Evolutionary conservation across 2,888 invertebrate species (phyloP).

Genomic region (Epinotia demarniana): DNA sequence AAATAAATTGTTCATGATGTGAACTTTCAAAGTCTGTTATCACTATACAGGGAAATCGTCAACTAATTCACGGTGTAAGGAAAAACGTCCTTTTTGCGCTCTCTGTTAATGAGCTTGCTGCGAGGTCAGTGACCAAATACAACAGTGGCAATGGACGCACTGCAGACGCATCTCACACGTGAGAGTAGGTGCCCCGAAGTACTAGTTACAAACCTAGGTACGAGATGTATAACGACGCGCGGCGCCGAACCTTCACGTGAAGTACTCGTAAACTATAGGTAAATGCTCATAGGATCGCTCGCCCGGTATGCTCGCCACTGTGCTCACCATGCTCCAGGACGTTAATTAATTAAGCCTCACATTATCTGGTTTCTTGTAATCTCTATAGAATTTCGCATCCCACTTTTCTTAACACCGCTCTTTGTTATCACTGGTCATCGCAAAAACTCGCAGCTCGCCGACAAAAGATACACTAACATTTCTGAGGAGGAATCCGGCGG

Average conservation of each 20-base stretch:
- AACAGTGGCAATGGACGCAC: neutral
- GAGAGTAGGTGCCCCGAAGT: neutral
- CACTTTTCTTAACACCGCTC: conserved; percentile 72
- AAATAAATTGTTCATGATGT: too few relatives aligned
- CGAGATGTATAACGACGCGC: neutral
- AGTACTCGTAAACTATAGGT: neutral
- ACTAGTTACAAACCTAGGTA: neutral
- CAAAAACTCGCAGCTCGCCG: conserved; percentile 80
- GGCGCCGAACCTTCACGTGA: neutral
- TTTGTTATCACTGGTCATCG: conserved; percentile 81
- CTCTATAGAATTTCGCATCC: conserved; percentile 69
- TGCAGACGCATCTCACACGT: neutral
- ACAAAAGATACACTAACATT: conserved; percentile 81
- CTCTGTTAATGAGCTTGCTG: neutral
- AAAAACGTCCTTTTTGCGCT: neutral
- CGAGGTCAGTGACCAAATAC: neutral
- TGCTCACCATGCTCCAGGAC: conserved; percentile 51
- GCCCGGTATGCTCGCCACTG: neutral
- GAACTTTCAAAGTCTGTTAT: too few relatives aligned
- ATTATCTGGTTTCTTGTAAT: conserved; percentile 69
- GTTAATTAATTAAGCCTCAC: conserved; percentile 69
- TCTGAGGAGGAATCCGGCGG: conserved; percentile 75
- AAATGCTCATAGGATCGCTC: conserved; percentile 14
- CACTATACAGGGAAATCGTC: too few relatives aligned
- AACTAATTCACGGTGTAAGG: neutral